Evolutionary conservation across 2,113 vertebrate species (phyloP).

Genomic region (Hypocryptadius cinnamomeus): DNA sequence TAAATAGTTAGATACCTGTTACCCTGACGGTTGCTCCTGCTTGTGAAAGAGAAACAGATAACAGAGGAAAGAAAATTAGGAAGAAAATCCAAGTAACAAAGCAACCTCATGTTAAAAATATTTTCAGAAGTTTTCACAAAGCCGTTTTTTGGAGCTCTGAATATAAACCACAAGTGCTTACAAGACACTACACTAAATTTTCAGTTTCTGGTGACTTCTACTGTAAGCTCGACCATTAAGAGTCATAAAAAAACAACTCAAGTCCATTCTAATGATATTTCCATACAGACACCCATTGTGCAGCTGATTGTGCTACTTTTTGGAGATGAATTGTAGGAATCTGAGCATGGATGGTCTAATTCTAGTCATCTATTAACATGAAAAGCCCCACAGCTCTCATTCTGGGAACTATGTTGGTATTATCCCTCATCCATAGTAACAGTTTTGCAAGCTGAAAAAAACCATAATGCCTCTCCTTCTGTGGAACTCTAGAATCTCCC

Average conservation of each 20-base stretch:
- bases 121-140: background rate
- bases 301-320: background rate
- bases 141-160: background rate
- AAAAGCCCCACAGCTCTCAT: background rate
- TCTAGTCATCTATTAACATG: background rate
- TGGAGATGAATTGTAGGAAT: background rate
- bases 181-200: background rate
- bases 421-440: background rate
- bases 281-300: background rate
- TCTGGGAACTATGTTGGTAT: background rate
- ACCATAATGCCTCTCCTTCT: background rate
- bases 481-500: background rate
- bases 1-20: constrained; percentile 90
- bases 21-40: constrained; percentile 99
- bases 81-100: constrained; percentile 61
- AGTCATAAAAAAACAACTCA: background rate
- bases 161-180: background rate
- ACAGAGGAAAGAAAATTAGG: constrained; percentile 78
- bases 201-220: background rate
- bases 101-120: constrained; percentile 12
- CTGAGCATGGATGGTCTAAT: background rate
- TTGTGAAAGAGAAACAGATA: constrained; percentile 86
- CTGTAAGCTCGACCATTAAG: background rate
- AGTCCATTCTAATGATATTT: background rate
- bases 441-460: background rate